phyloP scores from a whole-genome alignment of 2,113 vertebrate genomes.

The Bujurquina vittata region DNA sequence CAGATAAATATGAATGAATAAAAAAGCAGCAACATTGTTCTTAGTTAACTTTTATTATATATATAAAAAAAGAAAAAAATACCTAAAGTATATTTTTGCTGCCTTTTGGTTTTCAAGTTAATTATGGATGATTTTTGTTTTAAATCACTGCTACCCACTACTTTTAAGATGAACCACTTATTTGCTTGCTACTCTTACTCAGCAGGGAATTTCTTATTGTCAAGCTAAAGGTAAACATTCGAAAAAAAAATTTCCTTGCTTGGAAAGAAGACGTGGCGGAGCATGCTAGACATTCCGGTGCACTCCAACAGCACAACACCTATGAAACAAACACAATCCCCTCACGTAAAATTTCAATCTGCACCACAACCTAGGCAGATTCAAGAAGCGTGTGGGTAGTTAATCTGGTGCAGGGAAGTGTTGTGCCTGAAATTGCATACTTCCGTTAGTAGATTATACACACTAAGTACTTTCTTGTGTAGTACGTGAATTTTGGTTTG shows the following conservation, averaged over 20 bases:
- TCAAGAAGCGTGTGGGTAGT: conserved; percentile 3
- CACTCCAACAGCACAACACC: neutral
- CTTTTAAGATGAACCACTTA: neutral
- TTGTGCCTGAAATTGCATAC: neutral
- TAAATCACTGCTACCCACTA: neutral
- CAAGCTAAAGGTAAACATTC: neutral
- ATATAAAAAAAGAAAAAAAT: too few species aligned
- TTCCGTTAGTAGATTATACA: neutral
- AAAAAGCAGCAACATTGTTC: neutral
- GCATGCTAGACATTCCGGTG: neutral
- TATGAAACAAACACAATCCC: neutral
- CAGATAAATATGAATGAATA: neutral
- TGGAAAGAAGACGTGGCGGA: neutral
- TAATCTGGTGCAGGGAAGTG: conserved; percentile 10
- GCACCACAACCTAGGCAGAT: neutral
- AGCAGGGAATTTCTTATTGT: neutral
- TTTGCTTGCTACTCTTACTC: neutral
- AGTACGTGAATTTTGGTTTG: neutral
- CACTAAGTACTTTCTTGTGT: neutral
- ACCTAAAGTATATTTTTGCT: neutral
- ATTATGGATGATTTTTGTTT: neutral
- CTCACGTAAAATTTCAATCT: neutral
- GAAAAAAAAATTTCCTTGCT: neutral
- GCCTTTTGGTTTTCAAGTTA: neutral
- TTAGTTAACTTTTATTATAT: neutral